Base-by-base conservation (phyloP, 2,797 vertebrate species). In the Helostoma temminkii region DNA sequence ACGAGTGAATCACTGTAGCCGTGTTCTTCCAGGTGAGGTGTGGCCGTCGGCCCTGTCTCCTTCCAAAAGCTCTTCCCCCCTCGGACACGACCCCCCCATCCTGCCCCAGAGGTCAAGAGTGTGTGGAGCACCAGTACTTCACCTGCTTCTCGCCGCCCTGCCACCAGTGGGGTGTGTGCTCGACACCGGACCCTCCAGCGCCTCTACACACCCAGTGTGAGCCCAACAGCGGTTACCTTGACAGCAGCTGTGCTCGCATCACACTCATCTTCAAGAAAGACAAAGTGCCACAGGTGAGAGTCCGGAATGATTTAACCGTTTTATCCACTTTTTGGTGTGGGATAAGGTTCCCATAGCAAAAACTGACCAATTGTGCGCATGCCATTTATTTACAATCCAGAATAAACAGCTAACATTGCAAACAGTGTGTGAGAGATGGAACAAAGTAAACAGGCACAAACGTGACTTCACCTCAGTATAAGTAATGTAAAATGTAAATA, bases 81-180 rank as follows among this genome's bases (percentile, higher is more conserved):
- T 16, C 57, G 0, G 90, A 90, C 24, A 37, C 54, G 0, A n/a
- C 2, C 37, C 21, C 69, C 10, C 77, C 84, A 21, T 82, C 92
- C 52, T 98, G 97, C 74, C 94, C 96, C 0, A 91, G 87, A 0
- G 95, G 94, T 18, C 96, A 96, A 43, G 91, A 90, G 66, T 99
- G 97, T 49, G 92, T 83, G 59, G 91, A 94, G 72, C 94, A 94
- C 49, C 76, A 86, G 25, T 95, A 93, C 0, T 91, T 95, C 59
- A 95, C 96, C 81, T 99, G 97, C 76, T 94, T 99, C 82, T 94
- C 94, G 37, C 95, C 95, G 0, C 97, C 97, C 0, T 99, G 97
- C 18, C 89, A 82, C 0, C 93, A 91, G 73, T 97, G 96, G 96
- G 97, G 97, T 0, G 93, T 96, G 84, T 99, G 97, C 26, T 93